Evolutionary conservation across 2,888 invertebrate genomes (phyloP), one percentile per base, ranked within the genome.

Genomic region (Celastrina argiolus): DNA sequence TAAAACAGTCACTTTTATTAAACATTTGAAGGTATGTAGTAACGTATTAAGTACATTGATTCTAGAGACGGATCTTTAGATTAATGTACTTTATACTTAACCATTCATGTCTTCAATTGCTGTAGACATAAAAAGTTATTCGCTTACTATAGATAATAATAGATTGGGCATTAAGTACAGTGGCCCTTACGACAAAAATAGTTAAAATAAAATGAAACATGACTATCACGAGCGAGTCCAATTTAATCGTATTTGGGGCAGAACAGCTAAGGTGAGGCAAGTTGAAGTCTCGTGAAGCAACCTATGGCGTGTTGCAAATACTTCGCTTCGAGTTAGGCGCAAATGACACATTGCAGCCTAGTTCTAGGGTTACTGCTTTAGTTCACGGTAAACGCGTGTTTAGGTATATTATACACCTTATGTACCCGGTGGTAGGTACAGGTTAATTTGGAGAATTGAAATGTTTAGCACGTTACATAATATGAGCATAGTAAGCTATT

Each of bases 171-270:
- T 51, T 51, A 12, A 22, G 12, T 51, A 3, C 41, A 41, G 4
- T 4, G 22, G 22, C 22, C 22, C 51, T 51, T 51, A 51, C 12
- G 7, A 51, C 8, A n/a, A 56, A 58, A 28, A 56, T 56, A 31
- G 45, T 45, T 5, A 31, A 58, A 58, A 16, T 34, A 16, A 34
- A 36, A 22, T 16, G 22, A 59, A 42, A 41, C 41, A 65, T 39
- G 39, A 65, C 36, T 56, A 56, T 36, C 56, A 65, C 36, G 56
- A 56, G 65, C 58, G 10, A 59, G 18, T 59, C 59, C 18, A 59
- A 66, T 41, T 41, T 42, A 42, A 59, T 14, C 58, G 39, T 59
- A 66, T 66, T 66, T 66, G 59, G 65, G 39, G 59, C 65, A 66
- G 58, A 66, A 66, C 58, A 26, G 41, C 28, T 16, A 31, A 31